Evolutionary conservation across 2,797 vertebrate species (phyloP).

Genomic region (Catostomus latipinnis): DNA sequence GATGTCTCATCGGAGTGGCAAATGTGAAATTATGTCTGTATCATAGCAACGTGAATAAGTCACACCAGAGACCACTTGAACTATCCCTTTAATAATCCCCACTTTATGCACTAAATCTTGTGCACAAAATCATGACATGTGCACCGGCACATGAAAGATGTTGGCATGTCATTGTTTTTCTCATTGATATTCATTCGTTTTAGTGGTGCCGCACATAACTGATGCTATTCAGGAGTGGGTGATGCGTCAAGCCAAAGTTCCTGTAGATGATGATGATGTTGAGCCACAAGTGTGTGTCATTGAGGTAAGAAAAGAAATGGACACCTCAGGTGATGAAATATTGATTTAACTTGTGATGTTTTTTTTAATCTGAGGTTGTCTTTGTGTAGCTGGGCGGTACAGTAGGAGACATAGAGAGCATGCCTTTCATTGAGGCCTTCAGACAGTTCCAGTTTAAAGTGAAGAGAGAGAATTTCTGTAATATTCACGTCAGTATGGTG

Average conservation of each 20-base stretch:
- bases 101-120: no score
- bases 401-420: slow-evolving; percentile 95
- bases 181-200: slow-evolving; percentile 10
- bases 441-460: slow-evolving; percentile 98
- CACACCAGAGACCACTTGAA: no score
- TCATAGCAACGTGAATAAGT: no score
- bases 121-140: no score
- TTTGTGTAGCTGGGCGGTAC: slow-evolving; percentile 88
- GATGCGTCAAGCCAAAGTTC: slow-evolving; percentile 88
- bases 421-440: slow-evolving; percentile 96
- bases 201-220: slow-evolving; percentile 97
- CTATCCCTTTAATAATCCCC: no score
- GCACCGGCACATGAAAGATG: no score
- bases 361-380: background rate
- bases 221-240: slow-evolving; percentile 98
- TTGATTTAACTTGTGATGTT: background rate
- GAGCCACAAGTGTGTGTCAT: slow-evolving; percentile 97
- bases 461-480: slow-evolving; percentile 93
- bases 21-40: no score
- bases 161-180: background rate
- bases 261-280: slow-evolving; percentile 88
- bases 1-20: no score
- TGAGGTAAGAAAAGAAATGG: slow-evolving; percentile 78
- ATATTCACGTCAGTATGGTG: slow-evolving; percentile 94
- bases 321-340: background rate